Percentiles rank a stretch among this genome's conserved stretches.
These are phyloP conservation scores for Drosophila funebris DNA, from an alignment of 1,140 invertebrate species.

Conservation along the genomic window DNA sequence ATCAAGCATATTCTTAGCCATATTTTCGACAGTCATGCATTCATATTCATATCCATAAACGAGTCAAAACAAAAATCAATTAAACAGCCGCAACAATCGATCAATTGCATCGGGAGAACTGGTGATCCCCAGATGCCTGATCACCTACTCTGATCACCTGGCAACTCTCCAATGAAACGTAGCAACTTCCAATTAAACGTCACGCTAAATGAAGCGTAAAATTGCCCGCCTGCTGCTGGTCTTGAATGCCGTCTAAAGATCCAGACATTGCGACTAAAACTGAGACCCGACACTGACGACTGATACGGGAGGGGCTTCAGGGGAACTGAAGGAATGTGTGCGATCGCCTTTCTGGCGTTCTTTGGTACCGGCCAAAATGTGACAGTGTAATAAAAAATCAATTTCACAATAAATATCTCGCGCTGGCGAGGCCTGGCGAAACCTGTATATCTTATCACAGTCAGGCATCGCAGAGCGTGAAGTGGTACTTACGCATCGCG, in stretches of 20 bases:
- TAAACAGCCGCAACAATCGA: constrained; percentile 68
- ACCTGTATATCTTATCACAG: constrained; percentile 77
- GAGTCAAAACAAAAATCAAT: constrained; percentile 78
- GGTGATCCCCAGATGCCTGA: constrained; percentile 3
- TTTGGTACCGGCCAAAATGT: constrained; percentile 59
- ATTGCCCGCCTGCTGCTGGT: constrained; percentile 77
- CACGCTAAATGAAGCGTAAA: constrained; percentile 83
- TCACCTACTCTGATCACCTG: constrained; percentile 12
- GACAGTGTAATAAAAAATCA: constrained; percentile 83
- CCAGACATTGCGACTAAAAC: constrained; percentile 3
- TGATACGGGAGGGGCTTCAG: background rate
- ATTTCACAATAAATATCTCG: constrained; percentile 81
- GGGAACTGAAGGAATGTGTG: constrained; percentile 52
- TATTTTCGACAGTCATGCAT: constrained; percentile 49
- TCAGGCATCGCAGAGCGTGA: constrained; percentile 69
- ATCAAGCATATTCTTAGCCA: constrained; percentile 35
- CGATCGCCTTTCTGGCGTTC: constrained; percentile 53
- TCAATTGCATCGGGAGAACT: constrained; percentile 45
- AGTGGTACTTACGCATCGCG: constrained; percentile 72
- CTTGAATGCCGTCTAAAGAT: constrained; percentile 55
- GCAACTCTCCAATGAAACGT: constrained; percentile 26
- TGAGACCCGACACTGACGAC: background rate
- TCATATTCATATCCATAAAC: constrained; percentile 40
- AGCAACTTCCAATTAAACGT: constrained; percentile 79
- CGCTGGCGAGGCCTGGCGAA: constrained; percentile 32